Evolutionary conservation across 1,140 invertebrate genomes (phyloP), one percentile per base, ranked within the genome.

Genomic region (Nasonia longicornis): DNA sequence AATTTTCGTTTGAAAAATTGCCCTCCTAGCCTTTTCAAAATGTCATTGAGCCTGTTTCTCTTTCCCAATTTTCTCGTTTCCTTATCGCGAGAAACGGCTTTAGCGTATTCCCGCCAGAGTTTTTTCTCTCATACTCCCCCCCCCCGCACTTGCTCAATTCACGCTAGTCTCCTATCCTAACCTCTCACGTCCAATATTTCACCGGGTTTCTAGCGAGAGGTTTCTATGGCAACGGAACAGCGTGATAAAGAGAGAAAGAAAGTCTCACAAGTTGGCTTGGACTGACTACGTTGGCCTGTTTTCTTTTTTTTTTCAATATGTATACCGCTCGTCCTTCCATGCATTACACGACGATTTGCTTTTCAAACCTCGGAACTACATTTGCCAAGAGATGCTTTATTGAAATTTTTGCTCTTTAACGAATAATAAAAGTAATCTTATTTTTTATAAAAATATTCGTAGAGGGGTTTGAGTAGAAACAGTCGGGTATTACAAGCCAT

Each of bases 171-270:
- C 77, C 31, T 79, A 79, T 71, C n/a, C 45, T 73, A 79, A 70
- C 67, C 22, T 72, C 75, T 81, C 80, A 74, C 83, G 83, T 82
- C 84, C 87, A 86, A 88, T 89, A 89, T 87, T 89, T 89, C 86
- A 87, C 83, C 85, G 83, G 87, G 87, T 89, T 87, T 83, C 85
- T 20, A 69, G 66, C 22, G 31, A 71, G 45, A 79, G 82, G 88
- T 88, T 88, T 82, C 88, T 85, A 88, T 88, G 86, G 87, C 85
- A 86, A 89, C 89, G 80, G 77, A 84, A 84, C 86, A 38, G 16
- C 16, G 63, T 26, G 48, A 52, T 7, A 81, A 71, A 79, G 38
- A 63, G 16, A 38, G 14, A 71, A 52, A 73, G 29, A 81, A 22
- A 42, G 81, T 85, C 83, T 86, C 73, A 77, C 74, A 85, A 85